Conservation (phyloP, 2,888 invertebrate genomes). For the Lasioglossum vierecki region DNA sequence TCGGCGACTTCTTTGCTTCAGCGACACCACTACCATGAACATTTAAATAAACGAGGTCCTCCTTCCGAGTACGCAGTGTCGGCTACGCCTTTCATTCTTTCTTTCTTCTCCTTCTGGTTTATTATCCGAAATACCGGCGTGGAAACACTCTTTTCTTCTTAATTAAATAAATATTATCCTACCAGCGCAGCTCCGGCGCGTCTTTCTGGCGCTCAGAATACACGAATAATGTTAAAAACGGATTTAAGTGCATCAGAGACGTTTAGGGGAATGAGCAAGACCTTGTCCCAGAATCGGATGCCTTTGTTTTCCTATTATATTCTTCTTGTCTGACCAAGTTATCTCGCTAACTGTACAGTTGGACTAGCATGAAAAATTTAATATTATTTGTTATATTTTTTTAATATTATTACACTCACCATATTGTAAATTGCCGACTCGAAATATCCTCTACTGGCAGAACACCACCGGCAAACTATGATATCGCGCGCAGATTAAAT, state of each 20-base stretch:
- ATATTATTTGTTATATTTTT: no score
- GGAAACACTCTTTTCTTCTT: conserved; percentile 36
- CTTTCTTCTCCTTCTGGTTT: conserved; percentile 44
- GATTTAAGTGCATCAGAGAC: background rate
- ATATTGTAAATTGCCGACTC: background rate
- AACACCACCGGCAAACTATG: background rate
- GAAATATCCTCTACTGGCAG: background rate
- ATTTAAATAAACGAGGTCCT: conserved; percentile 72
- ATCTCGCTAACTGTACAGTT: no score
- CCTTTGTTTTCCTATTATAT: background rate
- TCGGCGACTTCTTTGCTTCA: conserved; percentile 45
- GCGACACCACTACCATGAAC: conserved; percentile 42
- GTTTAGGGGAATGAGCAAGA: background rate
- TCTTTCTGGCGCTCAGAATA: background rate
- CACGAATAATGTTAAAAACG: background rate
- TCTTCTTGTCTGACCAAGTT: background rate
- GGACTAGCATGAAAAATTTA: no score
- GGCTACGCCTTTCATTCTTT: conserved; percentile 18
- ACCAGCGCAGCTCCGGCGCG: background rate
- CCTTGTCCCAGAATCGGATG: background rate
- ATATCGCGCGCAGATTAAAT: background rate
- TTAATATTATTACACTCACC: conserved; percentile 13
- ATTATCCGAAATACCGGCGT: conserved; percentile 52
- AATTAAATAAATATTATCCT: conserved; percentile 30
- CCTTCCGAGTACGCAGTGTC: conserved; percentile 40